A percentile compares a stretch with the other conserved stretches of the same genome.
These are phyloP conservation scores for Columbina picui DNA, from an alignment of 2,113 vertebrate genomes.

Conservation along the genomic window DNA sequence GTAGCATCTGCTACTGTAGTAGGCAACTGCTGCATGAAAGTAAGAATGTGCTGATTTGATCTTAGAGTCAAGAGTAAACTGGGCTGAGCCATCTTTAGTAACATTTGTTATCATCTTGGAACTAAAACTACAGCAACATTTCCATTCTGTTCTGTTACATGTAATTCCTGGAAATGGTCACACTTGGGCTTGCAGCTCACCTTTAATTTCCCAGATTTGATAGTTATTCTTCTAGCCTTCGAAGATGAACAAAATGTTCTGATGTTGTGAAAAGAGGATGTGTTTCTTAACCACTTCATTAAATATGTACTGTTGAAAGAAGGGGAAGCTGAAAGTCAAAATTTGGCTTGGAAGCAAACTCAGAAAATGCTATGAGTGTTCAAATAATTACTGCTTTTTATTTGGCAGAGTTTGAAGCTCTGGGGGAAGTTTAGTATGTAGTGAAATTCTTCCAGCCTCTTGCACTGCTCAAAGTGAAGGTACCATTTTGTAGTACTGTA, in stretches of 20 bases:
- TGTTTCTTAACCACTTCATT: slow-evolving; percentile 43
- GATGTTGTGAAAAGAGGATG: slow-evolving; percentile 13
- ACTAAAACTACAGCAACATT: not conserved
- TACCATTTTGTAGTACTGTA: not conserved
- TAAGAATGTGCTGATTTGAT: not conserved
- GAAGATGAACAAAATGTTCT: not conserved
- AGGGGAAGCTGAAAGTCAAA: not conserved
- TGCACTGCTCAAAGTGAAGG: not conserved
- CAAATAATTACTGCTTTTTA: slow-evolving; percentile 10
- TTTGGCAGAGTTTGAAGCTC: not conserved
- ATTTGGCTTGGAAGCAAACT: not conserved
- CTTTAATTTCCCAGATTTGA: not conserved
- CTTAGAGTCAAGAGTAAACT: not conserved
- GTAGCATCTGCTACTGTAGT: not conserved
- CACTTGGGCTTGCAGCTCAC: not conserved
- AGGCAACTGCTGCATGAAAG: not conserved
- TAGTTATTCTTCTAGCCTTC: slow-evolving; percentile 15
- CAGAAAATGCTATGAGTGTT: slow-evolving; percentile 15
- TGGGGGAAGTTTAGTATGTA: not conserved
- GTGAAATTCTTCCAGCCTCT: not conserved
- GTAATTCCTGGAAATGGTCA: slow-evolving; percentile 26
- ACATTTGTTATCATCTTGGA: not conserved
- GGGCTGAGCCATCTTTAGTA: not conserved
- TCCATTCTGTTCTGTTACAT: not conserved
- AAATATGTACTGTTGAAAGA: slow-evolving; percentile 39